Conservation (phyloP, 2,797 vertebrate species). For the Botia almorhae region DNA sequence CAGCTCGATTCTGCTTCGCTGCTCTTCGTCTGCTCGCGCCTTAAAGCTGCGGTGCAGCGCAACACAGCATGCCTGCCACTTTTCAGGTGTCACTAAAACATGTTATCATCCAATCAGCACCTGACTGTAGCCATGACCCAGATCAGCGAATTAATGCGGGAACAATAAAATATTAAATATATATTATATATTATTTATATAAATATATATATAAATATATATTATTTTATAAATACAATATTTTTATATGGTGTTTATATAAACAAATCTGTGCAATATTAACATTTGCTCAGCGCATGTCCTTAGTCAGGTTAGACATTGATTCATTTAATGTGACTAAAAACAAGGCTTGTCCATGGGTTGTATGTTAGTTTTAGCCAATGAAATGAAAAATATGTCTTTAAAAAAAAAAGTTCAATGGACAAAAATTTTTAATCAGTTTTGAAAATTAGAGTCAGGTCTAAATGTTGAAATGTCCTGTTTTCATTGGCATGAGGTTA, state of each 20-base stretch:
- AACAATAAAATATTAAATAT: no score
- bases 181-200: no score
- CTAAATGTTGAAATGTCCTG: no score
- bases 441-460: not conserved
- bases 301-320: not conserved
- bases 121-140: not conserved
- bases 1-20: constrained; percentile 44
- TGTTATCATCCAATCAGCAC: constrained; percentile 14
- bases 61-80: constrained; percentile 17
- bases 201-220: no score
- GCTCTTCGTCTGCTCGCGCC: constrained; percentile 37
- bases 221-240: no score
- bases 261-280: not conserved
- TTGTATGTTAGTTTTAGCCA: not conserved
- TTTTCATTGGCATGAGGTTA: not conserved
- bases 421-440: no score
- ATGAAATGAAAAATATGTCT: not conserved
- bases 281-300: constrained; percentile 1
- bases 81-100: not conserved
- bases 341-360: not conserved
- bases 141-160: not conserved
- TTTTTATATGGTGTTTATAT: not conserved
- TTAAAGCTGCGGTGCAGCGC: not conserved
- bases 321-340: not conserved
- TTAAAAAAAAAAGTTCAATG: not conserved